Conservation (phyloP, 2,113 vertebrate species). For the Plectropomus leopardus region DNA sequence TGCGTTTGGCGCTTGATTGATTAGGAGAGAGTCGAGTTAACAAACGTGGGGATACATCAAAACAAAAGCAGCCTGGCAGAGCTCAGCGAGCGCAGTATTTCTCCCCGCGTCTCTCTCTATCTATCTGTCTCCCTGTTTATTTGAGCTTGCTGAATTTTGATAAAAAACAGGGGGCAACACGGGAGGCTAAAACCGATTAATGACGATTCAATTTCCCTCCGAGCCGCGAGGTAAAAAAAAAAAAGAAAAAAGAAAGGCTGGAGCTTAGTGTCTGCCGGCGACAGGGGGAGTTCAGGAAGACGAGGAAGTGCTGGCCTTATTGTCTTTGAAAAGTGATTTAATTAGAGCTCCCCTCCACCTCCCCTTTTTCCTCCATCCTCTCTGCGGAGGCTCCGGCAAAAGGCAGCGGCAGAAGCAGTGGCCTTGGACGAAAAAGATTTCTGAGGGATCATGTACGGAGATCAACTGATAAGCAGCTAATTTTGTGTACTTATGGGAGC, state of each 20-base stretch:
- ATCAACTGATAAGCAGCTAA: conserved; percentile 99
- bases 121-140: conserved; percentile 68
- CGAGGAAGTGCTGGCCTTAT: conserved; percentile 89
- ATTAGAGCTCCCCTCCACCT: conserved; percentile 86
- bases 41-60: conserved; percentile 67
- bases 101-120: not conserved
- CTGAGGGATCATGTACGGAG: conserved; percentile 96
- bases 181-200: conserved; percentile 75
- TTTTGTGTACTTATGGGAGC: conserved; percentile 97
- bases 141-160: conserved; percentile 59
- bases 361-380: conserved; percentile 9
- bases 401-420: conserved; percentile 82
- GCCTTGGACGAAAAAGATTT: conserved; percentile 91
- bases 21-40: conserved; percentile 54
- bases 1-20: conserved; percentile 54
- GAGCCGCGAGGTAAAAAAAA: conserved; percentile 87
- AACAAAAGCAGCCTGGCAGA: conserved; percentile 36
- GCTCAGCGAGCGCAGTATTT: not conserved
- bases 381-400: conserved; percentile 48
- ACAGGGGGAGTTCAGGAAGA: conserved; percentile 85
- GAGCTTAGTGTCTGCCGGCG: conserved; percentile 82
- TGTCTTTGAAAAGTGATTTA: conserved; percentile 93
- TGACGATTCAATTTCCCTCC: conserved; percentile 75
- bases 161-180: conserved; percentile 57
- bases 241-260: too few species aligned